These are phyloP conservation scores for Eulemur mongoz DNA, from an alignment of 2,797 vertebrate species.

Conservation along the genomic window DNA sequence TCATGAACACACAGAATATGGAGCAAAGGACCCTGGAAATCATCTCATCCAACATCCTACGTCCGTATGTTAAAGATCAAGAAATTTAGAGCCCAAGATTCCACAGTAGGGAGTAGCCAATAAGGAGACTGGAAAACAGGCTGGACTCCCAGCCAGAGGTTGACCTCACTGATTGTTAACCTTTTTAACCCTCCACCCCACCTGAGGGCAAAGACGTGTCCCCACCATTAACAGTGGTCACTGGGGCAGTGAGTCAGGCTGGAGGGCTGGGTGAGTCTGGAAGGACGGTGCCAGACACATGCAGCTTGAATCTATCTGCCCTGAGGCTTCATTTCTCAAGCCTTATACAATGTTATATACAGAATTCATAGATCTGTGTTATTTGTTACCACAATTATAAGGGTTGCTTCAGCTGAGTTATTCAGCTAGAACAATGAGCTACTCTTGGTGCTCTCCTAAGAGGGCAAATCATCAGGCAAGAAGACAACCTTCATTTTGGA, in stretches of 20 bases:
- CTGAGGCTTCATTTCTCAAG: background rate
- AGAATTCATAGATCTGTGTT: background rate
- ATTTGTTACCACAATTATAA: background rate
- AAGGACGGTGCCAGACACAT: no score
- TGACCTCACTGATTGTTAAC: background rate
- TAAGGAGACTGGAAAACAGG: background rate
- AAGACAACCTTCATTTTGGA: background rate
- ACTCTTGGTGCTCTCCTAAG: background rate
- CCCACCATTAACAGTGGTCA: background rate
- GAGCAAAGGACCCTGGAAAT: background rate
- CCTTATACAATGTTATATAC: background rate
- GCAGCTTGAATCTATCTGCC: background rate
- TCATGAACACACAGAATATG: background rate
- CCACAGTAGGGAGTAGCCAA: background rate
- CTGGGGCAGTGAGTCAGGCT: background rate
- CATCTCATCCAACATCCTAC: background rate
- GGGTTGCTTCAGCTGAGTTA: background rate
- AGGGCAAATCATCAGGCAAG: background rate
- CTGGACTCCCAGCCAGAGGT: background rate
- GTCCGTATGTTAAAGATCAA: slow-evolving; percentile 4
- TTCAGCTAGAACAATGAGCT: background rate
- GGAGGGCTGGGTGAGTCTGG: background rate
- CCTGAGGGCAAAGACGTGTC: background rate
- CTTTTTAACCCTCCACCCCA: background rate
- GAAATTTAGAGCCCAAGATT: background rate